These are phyloP conservation scores for Endotricha flammealis DNA, from an alignment of 2,888 invertebrate genomes.

Conservation along the genomic window DNA sequence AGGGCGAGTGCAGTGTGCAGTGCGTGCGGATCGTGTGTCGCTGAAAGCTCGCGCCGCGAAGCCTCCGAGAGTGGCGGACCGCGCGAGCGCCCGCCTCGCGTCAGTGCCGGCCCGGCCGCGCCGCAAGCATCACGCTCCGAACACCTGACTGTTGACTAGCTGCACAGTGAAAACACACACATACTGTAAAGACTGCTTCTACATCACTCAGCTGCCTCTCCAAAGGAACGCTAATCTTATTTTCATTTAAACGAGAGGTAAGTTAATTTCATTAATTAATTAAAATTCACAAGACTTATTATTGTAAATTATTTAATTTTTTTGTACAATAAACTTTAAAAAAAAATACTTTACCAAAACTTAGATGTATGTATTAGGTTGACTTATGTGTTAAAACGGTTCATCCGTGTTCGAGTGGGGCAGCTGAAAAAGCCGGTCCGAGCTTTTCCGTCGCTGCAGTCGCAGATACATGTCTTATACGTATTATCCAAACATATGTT, in stretches of 20 bases:
- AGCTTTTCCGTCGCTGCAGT: constrained; percentile 54
- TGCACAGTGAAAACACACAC: constrained; percentile 43
- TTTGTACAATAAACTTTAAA: neutral
- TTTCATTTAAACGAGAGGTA: constrained; percentile 54
- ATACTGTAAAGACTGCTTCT: constrained; percentile 42
- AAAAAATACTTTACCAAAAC: neutral
- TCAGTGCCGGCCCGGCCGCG: constrained; percentile 79
- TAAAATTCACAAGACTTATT: constrained; percentile 2
- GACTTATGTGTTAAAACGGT: neutral
- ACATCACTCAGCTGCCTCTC: constrained; percentile 38
- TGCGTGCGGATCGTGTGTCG: constrained; percentile 72
- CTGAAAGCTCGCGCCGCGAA: constrained; percentile 75
- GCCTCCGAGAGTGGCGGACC: constrained; percentile 56
- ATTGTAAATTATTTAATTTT: too few relatives aligned
- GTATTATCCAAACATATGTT: neutral
- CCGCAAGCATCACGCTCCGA: constrained; percentile 68
- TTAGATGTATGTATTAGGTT: neutral
- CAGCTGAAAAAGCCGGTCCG: constrained; percentile 56
- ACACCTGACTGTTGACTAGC: constrained; percentile 37
- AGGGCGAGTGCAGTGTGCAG: constrained; percentile 78
- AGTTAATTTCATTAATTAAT: constrained; percentile 32
- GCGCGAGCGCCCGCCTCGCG: constrained; percentile 54
- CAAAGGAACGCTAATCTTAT: constrained; percentile 46
- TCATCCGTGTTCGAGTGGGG: constrained; percentile 25
- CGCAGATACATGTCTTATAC: constrained; percentile 20